Evolutionary conservation across 2,113 vertebrate genomes (phyloP).

Genomic region (Silurus glanis): DNA sequence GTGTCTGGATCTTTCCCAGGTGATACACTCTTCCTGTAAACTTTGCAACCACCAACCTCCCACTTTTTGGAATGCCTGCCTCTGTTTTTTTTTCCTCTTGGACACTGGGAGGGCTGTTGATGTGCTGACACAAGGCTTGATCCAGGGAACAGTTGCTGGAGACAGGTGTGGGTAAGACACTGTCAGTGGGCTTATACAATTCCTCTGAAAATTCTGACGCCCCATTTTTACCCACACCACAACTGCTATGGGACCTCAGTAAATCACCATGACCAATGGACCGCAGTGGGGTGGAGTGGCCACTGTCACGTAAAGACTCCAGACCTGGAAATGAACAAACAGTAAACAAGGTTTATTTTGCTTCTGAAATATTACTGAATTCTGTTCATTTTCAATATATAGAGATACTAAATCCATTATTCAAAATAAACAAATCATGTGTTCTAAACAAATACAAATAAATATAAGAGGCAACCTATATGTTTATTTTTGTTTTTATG

Average conservation of each 20-base stretch:
- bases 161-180: constrained; percentile 52
- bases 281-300: constrained; percentile 6
- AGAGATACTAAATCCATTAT: constrained; percentile 59
- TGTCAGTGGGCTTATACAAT: neutral
- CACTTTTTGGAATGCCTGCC: neutral
- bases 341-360: constrained; percentile 74
- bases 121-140: constrained; percentile 74
- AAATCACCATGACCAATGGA: neutral
- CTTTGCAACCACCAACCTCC: constrained; percentile 59
- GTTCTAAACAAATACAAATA: neutral
- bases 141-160: constrained; percentile 82
- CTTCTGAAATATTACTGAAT: neutral
- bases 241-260: neutral
- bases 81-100: constrained; percentile 14
- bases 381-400: constrained; percentile 31
- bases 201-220: constrained; percentile 1
- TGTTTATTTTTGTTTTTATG: neutral
- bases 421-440: neutral
- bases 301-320: constrained; percentile 35
- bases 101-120: constrained; percentile 60
- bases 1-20: constrained; percentile 8
- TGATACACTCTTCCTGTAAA: constrained; percentile 6
- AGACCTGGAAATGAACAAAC: neutral
- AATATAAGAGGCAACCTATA: neutral
- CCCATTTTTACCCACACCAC: neutral